Percentiles rank a stretch among this genome's conserved stretches.
Conservation (phyloP, 2,888 invertebrate species). For the Melitaea athalia region DNA sequence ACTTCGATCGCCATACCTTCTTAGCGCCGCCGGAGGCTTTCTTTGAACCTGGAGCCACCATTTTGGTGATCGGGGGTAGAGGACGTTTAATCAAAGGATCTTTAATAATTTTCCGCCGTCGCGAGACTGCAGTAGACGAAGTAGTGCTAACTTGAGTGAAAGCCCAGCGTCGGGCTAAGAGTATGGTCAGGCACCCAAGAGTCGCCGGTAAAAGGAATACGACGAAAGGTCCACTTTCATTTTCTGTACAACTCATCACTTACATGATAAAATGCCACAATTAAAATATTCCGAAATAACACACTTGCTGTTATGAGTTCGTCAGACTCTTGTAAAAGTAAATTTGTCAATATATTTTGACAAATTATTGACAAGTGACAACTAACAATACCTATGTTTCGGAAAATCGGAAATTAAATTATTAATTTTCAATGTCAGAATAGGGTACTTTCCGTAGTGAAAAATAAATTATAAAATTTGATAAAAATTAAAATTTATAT, state of each 20-base stretch:
- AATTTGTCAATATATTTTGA: constrained; percentile 19
- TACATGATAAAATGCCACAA: constrained; percentile 79
- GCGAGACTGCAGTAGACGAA: constrained; percentile 74
- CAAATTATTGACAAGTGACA: constrained; percentile 26
- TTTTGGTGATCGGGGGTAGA: constrained; percentile 71
- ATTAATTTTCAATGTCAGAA: not conserved
- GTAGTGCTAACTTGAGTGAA: constrained; percentile 72
- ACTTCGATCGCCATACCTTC: constrained; percentile 55
- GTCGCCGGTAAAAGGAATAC: constrained; percentile 80
- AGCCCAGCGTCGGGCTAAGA: constrained; percentile 78
- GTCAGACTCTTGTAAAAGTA: constrained; percentile 4
- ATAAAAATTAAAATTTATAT: no score
- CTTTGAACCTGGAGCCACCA: constrained; percentile 71
- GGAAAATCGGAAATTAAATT: no score
- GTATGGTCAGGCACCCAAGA: constrained; percentile 78
- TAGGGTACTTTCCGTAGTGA: no score
- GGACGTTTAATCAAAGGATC: constrained; percentile 76
- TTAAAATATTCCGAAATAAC: constrained; percentile 54
- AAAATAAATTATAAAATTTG: no score
- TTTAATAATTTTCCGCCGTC: constrained; percentile 78
- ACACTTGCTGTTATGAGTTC: constrained; percentile 37
- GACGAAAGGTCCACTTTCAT: constrained; percentile 81
- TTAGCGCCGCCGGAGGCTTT: constrained; percentile 64
- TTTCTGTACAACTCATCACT: constrained; percentile 83
- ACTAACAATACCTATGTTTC: constrained; percentile 7